Evolutionary conservation across 2,888 invertebrate species (phyloP).

Genomic region (Spodoptera exigua): DNA sequence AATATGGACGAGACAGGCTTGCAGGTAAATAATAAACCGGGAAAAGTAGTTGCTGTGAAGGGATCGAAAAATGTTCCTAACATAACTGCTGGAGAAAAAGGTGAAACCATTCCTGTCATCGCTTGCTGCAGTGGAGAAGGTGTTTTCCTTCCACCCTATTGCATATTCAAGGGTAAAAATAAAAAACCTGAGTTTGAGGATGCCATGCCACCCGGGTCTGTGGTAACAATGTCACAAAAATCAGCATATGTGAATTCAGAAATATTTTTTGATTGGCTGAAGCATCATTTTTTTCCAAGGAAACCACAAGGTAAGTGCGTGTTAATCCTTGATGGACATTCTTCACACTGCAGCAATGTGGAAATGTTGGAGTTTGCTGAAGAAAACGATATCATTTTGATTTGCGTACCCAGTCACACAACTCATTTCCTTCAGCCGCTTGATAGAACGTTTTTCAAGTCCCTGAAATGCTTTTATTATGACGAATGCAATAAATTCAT

Average conservation of each 20-base stretch:
- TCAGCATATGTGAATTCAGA: constrained; percentile 43
- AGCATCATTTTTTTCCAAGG: constrained; percentile 33
- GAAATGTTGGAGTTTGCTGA: constrained; percentile 44
- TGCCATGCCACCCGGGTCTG: constrained; percentile 43
- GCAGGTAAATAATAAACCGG: constrained; percentile 45
- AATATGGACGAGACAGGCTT: constrained; percentile 54
- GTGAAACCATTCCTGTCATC: constrained; percentile 64
- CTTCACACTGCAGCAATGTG: constrained; percentile 40
- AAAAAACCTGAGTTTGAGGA: constrained; percentile 42
- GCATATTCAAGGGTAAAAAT: constrained; percentile 17
- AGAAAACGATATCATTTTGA: constrained; percentile 40
- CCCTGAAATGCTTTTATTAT: constrained; percentile 58
- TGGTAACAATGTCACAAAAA: constrained; percentile 40
- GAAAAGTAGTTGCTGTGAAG: constrained; percentile 44
- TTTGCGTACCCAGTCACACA: constrained; percentile 46
- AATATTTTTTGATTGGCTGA: constrained; percentile 40
- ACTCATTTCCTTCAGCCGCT: constrained; percentile 48
- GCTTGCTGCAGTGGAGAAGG: constrained; percentile 69
- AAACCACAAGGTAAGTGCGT: constrained; percentile 44
- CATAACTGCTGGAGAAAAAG: constrained; percentile 66
- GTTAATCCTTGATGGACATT: constrained; percentile 44
- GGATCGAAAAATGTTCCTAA: constrained; percentile 56
- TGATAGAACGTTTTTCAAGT: constrained; percentile 50
- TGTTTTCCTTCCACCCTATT: constrained; percentile 41
- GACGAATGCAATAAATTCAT: constrained; percentile 43